Base-by-base conservation (phyloP, 2,797 vertebrate species). In the Megalops cyprinoides region DNA sequence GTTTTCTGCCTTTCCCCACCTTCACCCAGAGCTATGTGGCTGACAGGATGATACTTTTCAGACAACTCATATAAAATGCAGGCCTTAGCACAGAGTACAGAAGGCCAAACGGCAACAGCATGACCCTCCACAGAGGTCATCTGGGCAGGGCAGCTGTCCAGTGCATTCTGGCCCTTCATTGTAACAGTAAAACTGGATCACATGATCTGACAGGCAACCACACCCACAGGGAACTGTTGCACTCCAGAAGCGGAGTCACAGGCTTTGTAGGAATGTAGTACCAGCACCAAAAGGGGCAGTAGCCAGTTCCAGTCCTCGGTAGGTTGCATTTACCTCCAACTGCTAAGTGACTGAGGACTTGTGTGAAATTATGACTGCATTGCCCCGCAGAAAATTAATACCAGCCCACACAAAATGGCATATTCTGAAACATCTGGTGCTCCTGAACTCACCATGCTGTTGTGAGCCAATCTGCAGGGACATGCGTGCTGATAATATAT, bases 381-480 rank as follows among this genome's bases (percentile, higher is more conserved):
- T n/a, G n/a, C n/a, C n/a, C n/a, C n/a, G n/a, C n/a, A n/a, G n/a
- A n/a, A n/a, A n/a, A n/a, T n/a, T n/a, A n/a, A 44, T 34, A 39
- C 14, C 4, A 44, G 67, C 37, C 8, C 10, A 12, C 10, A 20
- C n/a, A 6, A 44, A 71, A 71, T 39, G 37, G 20, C 18, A 71
- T 3, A 23, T 42, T 39, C 37, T 23, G 37, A 15, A 1, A 1
- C 18, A 31, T 42, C 18, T 8, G 12, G 37, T 15, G 5, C 65
- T 20, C 34, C 34, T 23, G 65, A 69, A 31, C 65, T 34, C 60
- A 6, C 6, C 34, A n/a, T 42, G 34, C 37, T 6, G 8, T 18
- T 39, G 5, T 76, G 34, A 84, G 82, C 48, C 74, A 75, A 79
- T 83, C 78, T 53, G 74, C 46, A 78, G 74, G 51, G 28, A 82